Percentiles rank a stretch among this genome's conserved stretches.
phyloP scores from a whole-genome alignment of 2,888 invertebrate species.

The Julus scanicus region DNA sequence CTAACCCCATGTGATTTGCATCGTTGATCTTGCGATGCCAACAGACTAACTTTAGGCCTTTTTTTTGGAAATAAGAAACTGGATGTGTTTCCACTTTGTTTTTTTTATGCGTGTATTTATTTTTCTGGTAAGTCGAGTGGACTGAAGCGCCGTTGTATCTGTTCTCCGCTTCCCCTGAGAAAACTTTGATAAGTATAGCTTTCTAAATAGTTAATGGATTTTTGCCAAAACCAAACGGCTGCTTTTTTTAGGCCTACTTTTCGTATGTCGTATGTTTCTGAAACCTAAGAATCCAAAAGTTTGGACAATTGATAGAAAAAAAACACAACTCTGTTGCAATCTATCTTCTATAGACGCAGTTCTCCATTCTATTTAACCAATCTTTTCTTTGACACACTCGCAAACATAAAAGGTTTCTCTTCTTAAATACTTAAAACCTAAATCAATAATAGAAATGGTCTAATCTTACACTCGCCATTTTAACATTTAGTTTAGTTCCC shows the following conservation, averaged over 20 bases:
- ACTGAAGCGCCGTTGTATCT: constrained; percentile 10
- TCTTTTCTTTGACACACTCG: not conserved
- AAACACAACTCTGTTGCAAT: not conserved
- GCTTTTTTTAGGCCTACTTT: constrained; percentile 13
- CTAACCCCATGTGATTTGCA: too few species aligned
- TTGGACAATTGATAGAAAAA: constrained; percentile 24
- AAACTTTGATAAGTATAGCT: constrained; percentile 24
- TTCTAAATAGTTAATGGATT: constrained; percentile 33
- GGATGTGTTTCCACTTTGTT: too few species aligned
- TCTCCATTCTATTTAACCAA: not conserved
- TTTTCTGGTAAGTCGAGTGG: constrained; percentile 20
- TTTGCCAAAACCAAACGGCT: not conserved
- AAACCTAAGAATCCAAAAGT: not conserved
- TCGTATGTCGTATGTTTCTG: not conserved
- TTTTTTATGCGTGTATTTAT: not conserved
- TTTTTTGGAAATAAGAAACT: not conserved
- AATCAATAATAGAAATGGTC: not conserved
- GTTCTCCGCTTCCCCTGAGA: not conserved
- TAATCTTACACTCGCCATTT: too few species aligned
- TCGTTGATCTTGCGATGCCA: too few species aligned
- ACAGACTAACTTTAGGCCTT: too few species aligned
- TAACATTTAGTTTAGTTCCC: too few species aligned
- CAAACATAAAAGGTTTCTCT: not conserved
- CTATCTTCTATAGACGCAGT: not conserved
- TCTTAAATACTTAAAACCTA: not conserved